Conservation (phyloP, 2,797 vertebrate genomes). For the Lepus oiostolus region DNA sequence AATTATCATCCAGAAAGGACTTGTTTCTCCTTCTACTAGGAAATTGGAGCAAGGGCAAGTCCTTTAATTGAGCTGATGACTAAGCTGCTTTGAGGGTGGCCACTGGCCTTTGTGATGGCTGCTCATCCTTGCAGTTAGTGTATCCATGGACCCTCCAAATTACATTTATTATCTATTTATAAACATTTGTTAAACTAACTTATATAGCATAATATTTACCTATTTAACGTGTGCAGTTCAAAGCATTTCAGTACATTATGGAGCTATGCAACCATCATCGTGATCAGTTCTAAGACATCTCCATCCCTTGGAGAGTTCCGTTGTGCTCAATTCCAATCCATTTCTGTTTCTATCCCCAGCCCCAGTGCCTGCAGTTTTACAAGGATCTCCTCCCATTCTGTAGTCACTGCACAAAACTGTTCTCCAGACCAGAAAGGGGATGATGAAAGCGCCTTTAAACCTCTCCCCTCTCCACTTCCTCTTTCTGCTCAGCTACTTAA, state of each 20-base stretch:
- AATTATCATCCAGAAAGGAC: not conserved
- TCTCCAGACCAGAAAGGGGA: not conserved
- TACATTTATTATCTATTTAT: not conserved
- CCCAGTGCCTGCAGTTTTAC: not conserved
- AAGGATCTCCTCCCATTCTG: not conserved
- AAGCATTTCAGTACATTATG: not conserved
- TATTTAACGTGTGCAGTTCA: not conserved
- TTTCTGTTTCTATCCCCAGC: fast-evolving
- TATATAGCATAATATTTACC: not conserved
- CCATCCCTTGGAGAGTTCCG: too few species aligned
- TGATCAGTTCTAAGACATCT: not conserved
- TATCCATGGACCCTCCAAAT: not conserved
- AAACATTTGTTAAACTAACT: not conserved
- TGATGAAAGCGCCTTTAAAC: not conserved
- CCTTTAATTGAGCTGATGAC: not conserved
- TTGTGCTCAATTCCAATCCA: not conserved
- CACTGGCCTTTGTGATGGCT: too few species aligned
- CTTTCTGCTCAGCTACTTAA: not conserved
- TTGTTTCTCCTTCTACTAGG: not conserved
- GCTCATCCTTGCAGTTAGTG: not conserved
- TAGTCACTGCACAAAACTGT: not conserved
- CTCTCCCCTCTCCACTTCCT: not conserved
- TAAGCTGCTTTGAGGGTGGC: not conserved
- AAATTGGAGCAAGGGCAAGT: not conserved
- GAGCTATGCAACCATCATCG: fast-evolving